Conservation (phyloP, 2,797 vertebrate genomes). For the Spondyliosoma cantharus region DNA sequence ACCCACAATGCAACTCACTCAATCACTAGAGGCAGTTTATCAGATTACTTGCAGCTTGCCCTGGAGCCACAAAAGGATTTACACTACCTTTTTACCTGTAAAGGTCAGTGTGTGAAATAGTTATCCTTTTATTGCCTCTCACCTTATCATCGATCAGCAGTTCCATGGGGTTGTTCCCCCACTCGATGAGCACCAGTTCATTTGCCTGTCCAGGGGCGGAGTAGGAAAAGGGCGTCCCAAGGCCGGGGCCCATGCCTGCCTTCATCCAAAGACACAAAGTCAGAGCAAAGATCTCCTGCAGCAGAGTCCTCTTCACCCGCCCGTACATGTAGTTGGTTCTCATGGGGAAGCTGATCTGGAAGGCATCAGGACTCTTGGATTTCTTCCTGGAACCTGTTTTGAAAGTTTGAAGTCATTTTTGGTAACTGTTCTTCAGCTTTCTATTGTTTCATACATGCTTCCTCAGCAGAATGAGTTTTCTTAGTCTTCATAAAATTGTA, state of each 20-base stretch:
- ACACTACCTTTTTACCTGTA: too few relatives aligned
- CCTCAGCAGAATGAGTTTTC: neutral
- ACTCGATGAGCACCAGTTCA: constrained; percentile 90
- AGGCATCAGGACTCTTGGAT: constrained; percentile 76
- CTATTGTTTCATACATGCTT: neutral
- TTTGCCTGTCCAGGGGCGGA: constrained; percentile 89
- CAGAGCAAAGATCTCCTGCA: constrained; percentile 87
- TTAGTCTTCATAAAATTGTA: neutral
- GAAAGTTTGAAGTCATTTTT: constrained; percentile 22
- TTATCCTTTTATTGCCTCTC: constrained; percentile 21
- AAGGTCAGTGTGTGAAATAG: too few relatives aligned
- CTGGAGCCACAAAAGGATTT: too few relatives aligned
- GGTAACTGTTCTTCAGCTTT: neutral
- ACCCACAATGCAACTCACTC: too few relatives aligned
- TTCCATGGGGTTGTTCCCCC: constrained; percentile 89
- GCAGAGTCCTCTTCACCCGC: constrained; percentile 84
- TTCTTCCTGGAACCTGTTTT: constrained; percentile 76
- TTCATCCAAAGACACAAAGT: constrained; percentile 91
- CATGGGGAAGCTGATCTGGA: constrained; percentile 89
- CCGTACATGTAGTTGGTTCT: constrained; percentile 90
- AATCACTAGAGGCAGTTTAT: too few relatives aligned
- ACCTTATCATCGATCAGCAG: constrained; percentile 88
- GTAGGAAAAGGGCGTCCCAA: constrained; percentile 91
- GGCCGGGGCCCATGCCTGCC: constrained; percentile 76
- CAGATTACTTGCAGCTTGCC: too few relatives aligned